phyloP scores from a whole-genome alignment of 1,140 invertebrate species.

The Carposina sasakii region DNA sequence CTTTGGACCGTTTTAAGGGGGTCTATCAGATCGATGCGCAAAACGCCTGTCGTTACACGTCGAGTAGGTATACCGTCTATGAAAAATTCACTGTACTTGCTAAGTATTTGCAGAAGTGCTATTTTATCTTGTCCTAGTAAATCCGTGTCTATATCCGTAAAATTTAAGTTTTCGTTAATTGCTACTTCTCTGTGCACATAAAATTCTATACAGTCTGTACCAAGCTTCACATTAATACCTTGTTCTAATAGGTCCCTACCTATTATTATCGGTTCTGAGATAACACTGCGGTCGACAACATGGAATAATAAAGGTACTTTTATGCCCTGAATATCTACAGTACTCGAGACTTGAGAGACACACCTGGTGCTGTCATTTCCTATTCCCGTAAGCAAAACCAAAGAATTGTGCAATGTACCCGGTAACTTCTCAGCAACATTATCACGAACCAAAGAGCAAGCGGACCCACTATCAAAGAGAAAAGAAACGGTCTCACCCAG shows the following conservation, averaged over 20 bases:
- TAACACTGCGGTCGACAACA: not conserved
- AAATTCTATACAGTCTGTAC: not conserved
- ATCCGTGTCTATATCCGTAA: not conserved
- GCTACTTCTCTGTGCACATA: not conserved
- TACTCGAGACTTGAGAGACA: not conserved
- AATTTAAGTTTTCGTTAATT: not conserved
- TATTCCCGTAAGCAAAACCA: not conserved
- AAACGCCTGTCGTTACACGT: not conserved
- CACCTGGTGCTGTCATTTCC: not conserved
- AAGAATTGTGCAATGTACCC: not conserved
- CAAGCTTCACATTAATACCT: not conserved
- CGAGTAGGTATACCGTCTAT: not conserved
- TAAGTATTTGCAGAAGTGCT: not conserved
- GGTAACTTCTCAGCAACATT: not conserved
- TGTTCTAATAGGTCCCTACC: not conserved
- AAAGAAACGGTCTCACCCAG: slow-evolving; percentile 24
- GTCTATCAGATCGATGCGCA: not conserved
- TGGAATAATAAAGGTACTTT: not conserved
- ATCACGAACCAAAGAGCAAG: slow-evolving; percentile 18
- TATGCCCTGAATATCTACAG: not conserved
- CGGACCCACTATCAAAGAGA: slow-evolving; percentile 19
- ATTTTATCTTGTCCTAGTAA: not conserved
- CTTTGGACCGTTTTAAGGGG: not conserved
- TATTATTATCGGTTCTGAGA: not conserved
- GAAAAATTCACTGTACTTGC: not conserved